Evolutionary conservation across 2,888 invertebrate genomes (phyloP).

Genomic region (Mesochorus sp.): DNA sequence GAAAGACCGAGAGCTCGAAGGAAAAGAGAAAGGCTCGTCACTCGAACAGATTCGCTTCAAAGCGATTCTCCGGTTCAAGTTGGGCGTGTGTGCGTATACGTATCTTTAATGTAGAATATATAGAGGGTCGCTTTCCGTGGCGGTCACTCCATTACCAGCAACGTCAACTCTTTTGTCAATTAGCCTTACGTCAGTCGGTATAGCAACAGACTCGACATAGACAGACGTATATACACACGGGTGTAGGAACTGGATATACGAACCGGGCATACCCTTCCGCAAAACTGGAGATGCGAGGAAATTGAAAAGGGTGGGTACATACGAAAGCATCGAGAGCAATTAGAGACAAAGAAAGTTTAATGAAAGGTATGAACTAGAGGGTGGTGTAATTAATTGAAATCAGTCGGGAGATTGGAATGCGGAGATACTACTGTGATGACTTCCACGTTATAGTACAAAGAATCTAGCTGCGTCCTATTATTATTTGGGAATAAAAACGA

Average conservation of each 20-base stretch:
- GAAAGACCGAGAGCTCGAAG: conserved; percentile 75
- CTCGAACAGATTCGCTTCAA: conserved; percentile 54
- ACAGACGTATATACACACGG: not conserved
- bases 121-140: conserved; percentile 35
- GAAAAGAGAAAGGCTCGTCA: conserved; percentile 26
- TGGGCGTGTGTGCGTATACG: not conserved
- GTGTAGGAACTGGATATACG: conserved; percentile 7
- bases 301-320: conserved; percentile 30
- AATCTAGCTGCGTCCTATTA: conserved; percentile 31
- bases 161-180: conserved; percentile 64
- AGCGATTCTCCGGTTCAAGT: conserved; percentile 47
- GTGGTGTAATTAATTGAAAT: conserved; percentile 50
- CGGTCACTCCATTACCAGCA: conserved; percentile 45
- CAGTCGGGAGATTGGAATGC: conserved; percentile 1
- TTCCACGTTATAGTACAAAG: not conserved
- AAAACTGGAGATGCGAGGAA: conserved; percentile 29
- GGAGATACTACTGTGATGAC: not conserved
- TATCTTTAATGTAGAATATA: conserved; percentile 6
- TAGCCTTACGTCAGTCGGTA: conserved; percentile 45
- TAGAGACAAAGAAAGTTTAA: conserved; percentile 58
- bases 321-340: conserved; percentile 19
- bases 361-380: conserved; percentile 10
- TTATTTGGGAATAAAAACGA: conserved; percentile 37
- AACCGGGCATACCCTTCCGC: conserved; percentile 33
- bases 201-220: conserved; percentile 9